Evolutionary conservation across 1,140 invertebrate species (phyloP), one percentile per base, ranked within the genome.

Genomic region (Mamestra configurata): DNA sequence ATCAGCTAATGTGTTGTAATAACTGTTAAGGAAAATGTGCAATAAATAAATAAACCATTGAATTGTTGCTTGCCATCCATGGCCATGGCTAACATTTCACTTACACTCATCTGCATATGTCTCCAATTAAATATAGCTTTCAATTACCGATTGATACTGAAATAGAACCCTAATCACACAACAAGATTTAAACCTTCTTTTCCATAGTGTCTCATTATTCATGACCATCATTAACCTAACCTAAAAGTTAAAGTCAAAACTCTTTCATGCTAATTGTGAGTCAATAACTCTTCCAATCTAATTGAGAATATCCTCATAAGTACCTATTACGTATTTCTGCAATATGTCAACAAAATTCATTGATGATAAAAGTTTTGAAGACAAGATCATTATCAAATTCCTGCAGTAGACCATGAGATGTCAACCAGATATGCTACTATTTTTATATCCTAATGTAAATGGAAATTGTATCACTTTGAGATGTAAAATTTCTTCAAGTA

Each of bases 1-100:
- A 57, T 27, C 13, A 57, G 22, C 20, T 22, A 11, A 22, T 8
- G 10, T 11, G 22, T 55, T 22, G 15, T 27, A 24, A 24, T 27
- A 57, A 57, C 8, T 24, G 10, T 57, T 24, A 24, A 57, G 53
- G 53, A 57, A 57, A 57, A 57, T 5, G 10, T 57, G 53, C 22
- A 13, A 27, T 57, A 24, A 57, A 20, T n/a, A 11, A 10, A 55
- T 22, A 22, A 55, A 22, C 10, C 8, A 43, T 49, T 49, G 15
- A n/a, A 49, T 49, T 49, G 43, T 49, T 49, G 40, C 11, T 43
- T 43, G 40, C 11, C 40, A 37, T 37, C 6, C 13, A 1, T 15
- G 43, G 3, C 13, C n/a, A 49, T 49, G 43, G 11, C 40, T 4
- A 4, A 4, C n/a, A 49, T 49, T 49, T 4, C 15, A 0, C 11